Evolutionary conservation across 2,888 invertebrate genomes (phyloP), one percentile per base, ranked within the genome.

Genomic region (Didymodactylos carnosus): DNA sequence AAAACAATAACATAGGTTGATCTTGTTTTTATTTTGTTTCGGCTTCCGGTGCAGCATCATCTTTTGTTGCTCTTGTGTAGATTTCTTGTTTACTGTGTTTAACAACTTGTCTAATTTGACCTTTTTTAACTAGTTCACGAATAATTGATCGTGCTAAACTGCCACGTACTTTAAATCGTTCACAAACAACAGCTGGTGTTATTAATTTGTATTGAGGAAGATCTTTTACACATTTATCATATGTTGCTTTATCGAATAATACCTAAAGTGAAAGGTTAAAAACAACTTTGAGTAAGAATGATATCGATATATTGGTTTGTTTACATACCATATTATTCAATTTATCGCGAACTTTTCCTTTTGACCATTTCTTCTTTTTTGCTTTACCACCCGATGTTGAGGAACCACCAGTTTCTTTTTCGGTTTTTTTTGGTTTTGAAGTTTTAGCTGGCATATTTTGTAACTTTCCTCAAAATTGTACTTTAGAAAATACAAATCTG

Each of bases 281-380:
- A n/a, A 6, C 16, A 5, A 16, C 13, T 41, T 6, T 41, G 16
- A 6, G 16, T 3, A 41, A 41, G 41, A 6, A 16, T 41, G 4
- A 3, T 16, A 41, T 41, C 16, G 3, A 41, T 6, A 41, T 16
- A 41, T 6, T 16, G 16, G 16, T 16, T 41, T 7, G 16, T 4
- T 1, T 2, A 62, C 35, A 19, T 72, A 98, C 94, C 84, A 94
- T 90, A 85, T 98, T 99, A 88, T 97, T 97, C 82, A 98, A 88
- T 88, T 99, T 99, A 85, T 98, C 98, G 83, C 98, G 90, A 79
- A 95, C 94, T 89, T 99, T 99, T 89, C 98, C 98, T 87, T 99
- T 98, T 80, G 97, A 97, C 98, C 98, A 98, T 93, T 98, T 99
- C 94, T 92, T 87, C 87, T 62, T 62, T 62, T 62, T 62, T n/a